Evolutionary conservation across 2,113 vertebrate species (phyloP).

Genomic region (Dromas ardeola): DNA sequence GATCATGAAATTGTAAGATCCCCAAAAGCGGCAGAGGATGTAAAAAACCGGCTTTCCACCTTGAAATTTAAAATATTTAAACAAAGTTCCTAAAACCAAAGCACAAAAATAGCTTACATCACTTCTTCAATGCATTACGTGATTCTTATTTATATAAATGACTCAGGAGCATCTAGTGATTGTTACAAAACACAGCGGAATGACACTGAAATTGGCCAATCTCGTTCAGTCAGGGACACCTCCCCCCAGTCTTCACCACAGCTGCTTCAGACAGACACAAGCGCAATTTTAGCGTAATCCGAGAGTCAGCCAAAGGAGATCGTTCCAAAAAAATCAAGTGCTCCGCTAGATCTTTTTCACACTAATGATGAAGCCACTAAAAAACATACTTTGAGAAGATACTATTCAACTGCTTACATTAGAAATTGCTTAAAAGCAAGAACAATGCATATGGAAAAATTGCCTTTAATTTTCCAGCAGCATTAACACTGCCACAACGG

Average conservation of each 20-base stretch:
- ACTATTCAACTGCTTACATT: too few species aligned
- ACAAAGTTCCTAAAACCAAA: background rate
- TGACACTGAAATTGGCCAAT: background rate
- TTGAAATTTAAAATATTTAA: background rate
- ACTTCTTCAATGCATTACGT: background rate
- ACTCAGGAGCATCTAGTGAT: background rate
- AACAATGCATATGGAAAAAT: fast-evolving
- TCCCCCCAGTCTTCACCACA: background rate
- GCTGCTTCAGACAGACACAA: background rate
- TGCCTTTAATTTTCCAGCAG: background rate
- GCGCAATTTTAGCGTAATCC: background rate
- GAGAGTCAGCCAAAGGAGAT: background rate
- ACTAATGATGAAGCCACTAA: background rate
- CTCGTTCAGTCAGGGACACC: background rate
- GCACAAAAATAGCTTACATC: background rate
- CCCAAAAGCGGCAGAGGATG: background rate
- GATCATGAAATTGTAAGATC: background rate
- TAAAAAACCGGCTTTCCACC: background rate
- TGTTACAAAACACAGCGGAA: background rate
- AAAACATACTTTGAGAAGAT: background rate
- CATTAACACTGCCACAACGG: fast-evolving
- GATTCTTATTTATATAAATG: too few species aligned
- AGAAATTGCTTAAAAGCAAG: background rate
- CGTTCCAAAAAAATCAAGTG: background rate
- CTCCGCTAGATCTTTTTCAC: background rate